Conservation (phyloP, 2,888 invertebrate species). For the Tenthredo notha region DNA sequence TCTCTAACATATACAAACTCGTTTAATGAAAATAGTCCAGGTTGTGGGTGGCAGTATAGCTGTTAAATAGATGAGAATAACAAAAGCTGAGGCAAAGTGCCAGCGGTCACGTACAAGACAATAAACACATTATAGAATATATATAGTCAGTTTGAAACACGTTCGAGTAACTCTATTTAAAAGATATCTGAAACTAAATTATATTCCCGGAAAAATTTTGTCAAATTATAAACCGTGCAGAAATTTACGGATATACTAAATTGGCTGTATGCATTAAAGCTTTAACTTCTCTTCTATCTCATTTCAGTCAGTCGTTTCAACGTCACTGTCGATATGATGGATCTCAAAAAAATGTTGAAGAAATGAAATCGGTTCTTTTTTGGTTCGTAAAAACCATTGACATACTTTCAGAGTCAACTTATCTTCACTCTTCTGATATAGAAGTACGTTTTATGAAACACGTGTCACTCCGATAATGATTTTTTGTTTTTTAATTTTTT, state of each 20-base stretch:
- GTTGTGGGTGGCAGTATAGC: background rate
- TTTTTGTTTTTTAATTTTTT: background rate
- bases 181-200: background rate
- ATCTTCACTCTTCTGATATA: background rate
- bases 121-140: background rate
- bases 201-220: background rate
- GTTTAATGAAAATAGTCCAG: background rate
- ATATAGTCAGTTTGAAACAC: background rate
- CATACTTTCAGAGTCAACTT: background rate
- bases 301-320: no score
- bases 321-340: no score
- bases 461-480: background rate
- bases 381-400: background rate
- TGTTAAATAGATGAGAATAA: background rate
- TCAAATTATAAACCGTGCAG: background rate
- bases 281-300: no score
- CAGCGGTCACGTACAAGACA: background rate
- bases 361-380: background rate
- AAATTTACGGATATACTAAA: background rate
- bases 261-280: background rate
- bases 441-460: background rate
- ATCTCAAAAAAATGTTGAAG: no score
- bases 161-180: background rate
- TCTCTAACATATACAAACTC: background rate
- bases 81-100: slow-evolving; percentile 12